phyloP scores from a whole-genome alignment of 2,797 vertebrate genomes.

The Notoglanidium macrostoma region DNA sequence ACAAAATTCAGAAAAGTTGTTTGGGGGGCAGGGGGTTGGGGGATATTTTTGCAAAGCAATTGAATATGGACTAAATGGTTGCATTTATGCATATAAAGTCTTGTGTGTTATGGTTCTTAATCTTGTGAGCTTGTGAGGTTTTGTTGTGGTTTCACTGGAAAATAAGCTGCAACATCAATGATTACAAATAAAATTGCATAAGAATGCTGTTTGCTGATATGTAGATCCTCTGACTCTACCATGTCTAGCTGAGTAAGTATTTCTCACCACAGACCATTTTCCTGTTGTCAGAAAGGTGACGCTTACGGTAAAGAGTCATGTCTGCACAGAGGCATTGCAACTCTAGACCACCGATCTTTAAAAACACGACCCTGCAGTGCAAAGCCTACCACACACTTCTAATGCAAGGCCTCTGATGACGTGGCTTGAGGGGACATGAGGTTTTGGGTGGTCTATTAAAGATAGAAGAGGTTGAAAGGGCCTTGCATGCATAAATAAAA shows the following conservation, averaged over 20 bases:
- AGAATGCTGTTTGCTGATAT: not conserved
- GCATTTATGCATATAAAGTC: not conserved
- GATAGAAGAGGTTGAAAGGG: not conserved
- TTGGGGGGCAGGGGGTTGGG: not conserved
- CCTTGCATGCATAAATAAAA: not conserved
- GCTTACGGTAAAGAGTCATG: constrained; percentile 25
- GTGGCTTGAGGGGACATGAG: not conserved
- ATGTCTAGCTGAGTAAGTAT: constrained; percentile 27
- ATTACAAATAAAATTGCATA: not conserved
- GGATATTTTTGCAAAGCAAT: not conserved
- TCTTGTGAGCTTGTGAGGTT: too few relatives aligned
- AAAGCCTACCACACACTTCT: constrained; percentile 17
- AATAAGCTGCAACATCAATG: not conserved
- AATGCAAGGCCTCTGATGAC: not conserved
- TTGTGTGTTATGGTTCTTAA: not conserved
- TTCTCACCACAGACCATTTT: constrained; percentile 20
- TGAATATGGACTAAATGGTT: not conserved
- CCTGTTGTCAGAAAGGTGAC: not conserved
- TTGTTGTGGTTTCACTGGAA: not conserved
- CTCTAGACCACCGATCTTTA: constrained; percentile 7
- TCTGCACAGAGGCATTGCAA: not conserved
- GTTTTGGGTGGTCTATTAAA: not conserved
- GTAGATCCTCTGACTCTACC: not conserved
- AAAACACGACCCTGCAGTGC: constrained; percentile 6
- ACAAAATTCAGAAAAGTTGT: not conserved